These are phyloP conservation scores for Deroplatys truncata DNA, from an alignment of 2,888 invertebrate species.

Conservation along the genomic window DNA sequence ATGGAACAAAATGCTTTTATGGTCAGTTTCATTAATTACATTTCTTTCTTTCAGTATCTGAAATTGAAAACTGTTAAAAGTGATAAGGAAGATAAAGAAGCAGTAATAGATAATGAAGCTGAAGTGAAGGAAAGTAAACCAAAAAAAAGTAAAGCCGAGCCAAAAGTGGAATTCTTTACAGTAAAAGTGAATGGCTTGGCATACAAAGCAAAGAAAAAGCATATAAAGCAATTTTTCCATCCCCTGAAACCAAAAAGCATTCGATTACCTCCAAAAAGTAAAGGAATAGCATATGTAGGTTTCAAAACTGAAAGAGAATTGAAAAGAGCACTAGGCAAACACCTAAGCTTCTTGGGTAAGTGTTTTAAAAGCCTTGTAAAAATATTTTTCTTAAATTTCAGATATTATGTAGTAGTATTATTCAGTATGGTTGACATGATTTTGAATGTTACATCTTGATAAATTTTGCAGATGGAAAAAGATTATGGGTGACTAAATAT, in stretches of 20 bases:
- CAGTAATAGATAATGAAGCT: conserved; percentile 44
- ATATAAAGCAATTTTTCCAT: conserved; percentile 79
- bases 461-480: conserved; percentile 51
- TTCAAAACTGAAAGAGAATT: conserved; percentile 78
- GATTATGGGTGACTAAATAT: conserved; percentile 54
- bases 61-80: conserved; percentile 37
- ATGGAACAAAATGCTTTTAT: background rate
- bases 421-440: conserved; percentile 16
- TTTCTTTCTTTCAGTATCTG: conserved; percentile 52
- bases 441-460: conserved; percentile 13
- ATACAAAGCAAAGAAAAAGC: conserved; percentile 74
- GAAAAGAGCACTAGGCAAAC: conserved; percentile 73
- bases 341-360: conserved; percentile 80
- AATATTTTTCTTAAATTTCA: background rate
- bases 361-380: conserved; percentile 2
- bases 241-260: conserved; percentile 76
- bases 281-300: conserved; percentile 87
- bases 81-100: conserved; percentile 60
- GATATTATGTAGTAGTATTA: background rate
- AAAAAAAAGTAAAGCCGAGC: conserved; percentile 37
- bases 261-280: conserved; percentile 67
- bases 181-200: conserved; percentile 76
- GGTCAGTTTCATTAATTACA: conserved; percentile 33
- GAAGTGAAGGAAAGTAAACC: conserved; percentile 45
- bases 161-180: conserved; percentile 48